Evolutionary conservation across 2,888 invertebrate species (phyloP).

Genomic region (Yponomeuta malinellus): DNA sequence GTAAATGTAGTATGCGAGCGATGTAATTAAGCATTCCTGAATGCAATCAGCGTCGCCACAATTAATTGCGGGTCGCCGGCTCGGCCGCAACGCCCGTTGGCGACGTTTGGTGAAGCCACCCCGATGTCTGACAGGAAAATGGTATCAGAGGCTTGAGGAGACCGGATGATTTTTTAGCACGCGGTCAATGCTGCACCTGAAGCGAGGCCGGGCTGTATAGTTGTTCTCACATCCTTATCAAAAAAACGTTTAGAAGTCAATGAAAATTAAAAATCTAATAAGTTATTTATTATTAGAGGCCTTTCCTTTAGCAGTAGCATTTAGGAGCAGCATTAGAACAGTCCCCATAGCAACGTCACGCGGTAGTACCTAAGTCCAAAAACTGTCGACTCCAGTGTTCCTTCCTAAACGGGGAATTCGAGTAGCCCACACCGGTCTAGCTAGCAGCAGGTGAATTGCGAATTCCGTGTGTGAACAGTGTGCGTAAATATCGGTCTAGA

Average conservation of each 20-base stretch:
- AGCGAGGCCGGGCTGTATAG: too few relatives aligned
- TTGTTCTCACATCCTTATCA: too few relatives aligned
- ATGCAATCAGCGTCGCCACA: constrained; percentile 34
- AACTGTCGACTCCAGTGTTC: not conserved
- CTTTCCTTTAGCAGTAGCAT: too few relatives aligned
- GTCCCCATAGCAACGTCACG: too few relatives aligned
- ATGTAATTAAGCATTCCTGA: constrained; percentile 36
- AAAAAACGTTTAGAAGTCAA: too few relatives aligned
- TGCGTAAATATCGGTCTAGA: not conserved
- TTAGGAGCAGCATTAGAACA: too few relatives aligned
- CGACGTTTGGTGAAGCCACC: not conserved
- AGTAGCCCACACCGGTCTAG: not conserved
- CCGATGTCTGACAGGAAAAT: not conserved
- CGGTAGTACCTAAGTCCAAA: not conserved
- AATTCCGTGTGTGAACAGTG: not conserved
- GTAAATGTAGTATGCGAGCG: constrained; percentile 26
- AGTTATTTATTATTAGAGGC: too few relatives aligned
- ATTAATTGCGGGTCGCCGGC: constrained; percentile 34
- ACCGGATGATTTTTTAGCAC: too few relatives aligned
- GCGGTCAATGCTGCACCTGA: too few relatives aligned
- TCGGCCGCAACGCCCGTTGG: constrained; percentile 13
- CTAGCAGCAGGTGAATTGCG: not conserved
- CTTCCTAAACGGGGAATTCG: not conserved
- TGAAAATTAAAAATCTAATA: too few relatives aligned
- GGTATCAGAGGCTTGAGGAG: too few relatives aligned